phyloP scores from a whole-genome alignment of 1,140 invertebrate genomes.

The Nylanderia fulva region DNA sequence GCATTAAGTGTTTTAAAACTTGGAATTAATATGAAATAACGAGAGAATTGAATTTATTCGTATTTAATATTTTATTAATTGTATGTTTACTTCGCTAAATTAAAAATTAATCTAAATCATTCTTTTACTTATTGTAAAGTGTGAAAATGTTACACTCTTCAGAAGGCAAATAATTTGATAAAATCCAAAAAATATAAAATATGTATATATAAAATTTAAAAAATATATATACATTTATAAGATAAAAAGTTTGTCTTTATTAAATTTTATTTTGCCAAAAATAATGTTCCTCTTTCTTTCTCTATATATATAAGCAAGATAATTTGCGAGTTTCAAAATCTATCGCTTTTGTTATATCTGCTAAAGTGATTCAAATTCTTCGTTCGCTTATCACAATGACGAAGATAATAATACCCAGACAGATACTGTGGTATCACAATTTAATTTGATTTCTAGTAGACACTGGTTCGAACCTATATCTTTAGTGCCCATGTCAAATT shows the following conservation, averaged over 20 bases:
- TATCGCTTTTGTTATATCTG: constrained; percentile 28
- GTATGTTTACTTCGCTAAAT: neutral
- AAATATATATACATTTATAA: neutral
- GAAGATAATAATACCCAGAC: constrained; percentile 18
- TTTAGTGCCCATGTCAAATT: neutral
- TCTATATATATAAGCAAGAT: neutral
- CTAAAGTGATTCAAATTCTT: constrained; percentile 14
- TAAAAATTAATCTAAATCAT: neutral
- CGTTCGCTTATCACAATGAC: constrained; percentile 19
- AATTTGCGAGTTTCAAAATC: neutral
- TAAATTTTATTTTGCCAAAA: neutral
- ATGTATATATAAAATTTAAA: too few relatives aligned
- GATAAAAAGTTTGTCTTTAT: neutral
- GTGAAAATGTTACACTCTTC: neutral
- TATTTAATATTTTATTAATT: neutral
- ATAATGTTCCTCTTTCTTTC: neutral
- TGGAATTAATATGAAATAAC: neutral
- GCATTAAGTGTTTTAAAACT: neutral
- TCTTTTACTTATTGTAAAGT: neutral
- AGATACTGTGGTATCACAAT: constrained; percentile 16
- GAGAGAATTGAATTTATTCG: neutral
- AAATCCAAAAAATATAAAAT: neutral
- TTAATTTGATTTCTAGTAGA: constrained; percentile 31
- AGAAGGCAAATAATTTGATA: neutral
- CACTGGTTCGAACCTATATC: neutral